Evolutionary conservation across 2,797 vertebrate genomes (phyloP).

Genomic region (Myoxocephalus aenaeus): DNA sequence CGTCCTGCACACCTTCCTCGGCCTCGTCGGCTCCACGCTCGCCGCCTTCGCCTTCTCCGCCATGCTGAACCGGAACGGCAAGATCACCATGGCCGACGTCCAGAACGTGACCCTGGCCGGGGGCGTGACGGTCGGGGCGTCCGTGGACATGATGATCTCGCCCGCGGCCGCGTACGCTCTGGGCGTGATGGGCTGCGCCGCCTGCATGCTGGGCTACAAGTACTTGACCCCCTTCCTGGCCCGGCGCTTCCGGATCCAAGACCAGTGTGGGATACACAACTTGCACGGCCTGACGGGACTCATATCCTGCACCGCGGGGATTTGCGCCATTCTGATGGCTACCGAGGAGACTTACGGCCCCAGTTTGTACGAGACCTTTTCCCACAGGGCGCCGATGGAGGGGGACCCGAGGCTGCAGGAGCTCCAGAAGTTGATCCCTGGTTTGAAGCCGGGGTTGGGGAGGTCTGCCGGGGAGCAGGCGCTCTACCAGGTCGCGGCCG

Average conservation of each 20-base stretch:
- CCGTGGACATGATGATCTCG: constrained; percentile 87
- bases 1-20: constrained; percentile 89
- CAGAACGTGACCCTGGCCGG: constrained; percentile 90
- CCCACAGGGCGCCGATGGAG: constrained; percentile 70
- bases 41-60: constrained; percentile 86
- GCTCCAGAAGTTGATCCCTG: constrained; percentile 64
- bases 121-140: constrained; percentile 85
- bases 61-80: constrained; percentile 84
- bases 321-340: constrained; percentile 78
- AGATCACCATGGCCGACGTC: constrained; percentile 85
- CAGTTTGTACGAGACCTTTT: constrained; percentile 78
- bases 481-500: constrained; percentile 82
- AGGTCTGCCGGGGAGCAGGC: constrained; percentile 78
- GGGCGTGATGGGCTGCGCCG: constrained; percentile 82
- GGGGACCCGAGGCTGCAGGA: constrained; percentile 76
- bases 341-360: constrained; percentile 73
- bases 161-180: constrained; percentile 83
- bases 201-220: constrained; percentile 87
- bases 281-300: constrained; percentile 88
- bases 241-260: constrained; percentile 76
- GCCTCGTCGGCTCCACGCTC: constrained; percentile 84
- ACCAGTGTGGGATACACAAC: constrained; percentile 91
- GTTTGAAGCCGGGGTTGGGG: constrained; percentile 55
- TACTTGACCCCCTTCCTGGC: constrained; percentile 85
- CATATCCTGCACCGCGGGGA: constrained; percentile 82